These are phyloP conservation scores for Pterostichus niger DNA, from an alignment of 2,888 invertebrate genomes.

Conservation along the genomic window DNA sequence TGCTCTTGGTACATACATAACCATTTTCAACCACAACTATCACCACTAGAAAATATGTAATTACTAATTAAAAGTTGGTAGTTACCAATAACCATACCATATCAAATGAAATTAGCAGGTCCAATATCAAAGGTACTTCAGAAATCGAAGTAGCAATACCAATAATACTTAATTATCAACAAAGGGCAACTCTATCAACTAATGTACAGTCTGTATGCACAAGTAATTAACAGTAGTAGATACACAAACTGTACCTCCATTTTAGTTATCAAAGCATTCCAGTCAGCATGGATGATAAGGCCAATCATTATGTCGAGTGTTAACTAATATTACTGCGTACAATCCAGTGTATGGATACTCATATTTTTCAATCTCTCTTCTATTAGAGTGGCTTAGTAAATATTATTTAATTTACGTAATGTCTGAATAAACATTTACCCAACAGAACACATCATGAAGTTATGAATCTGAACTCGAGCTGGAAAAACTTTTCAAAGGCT, in stretches of 20 bases:
- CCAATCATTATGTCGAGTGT: slow-evolving; percentile 9
- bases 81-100: slow-evolving; percentile 1
- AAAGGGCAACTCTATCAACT: slow-evolving; percentile 23
- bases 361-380: background rate
- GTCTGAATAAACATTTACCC: slow-evolving; percentile 1
- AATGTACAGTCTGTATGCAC: slow-evolving; percentile 23
- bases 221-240: slow-evolving; percentile 38
- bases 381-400: background rate
- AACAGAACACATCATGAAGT: slow-evolving; percentile 2
- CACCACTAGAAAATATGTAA: too few relatives aligned
- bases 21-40: too few relatives aligned
- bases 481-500: too few relatives aligned
- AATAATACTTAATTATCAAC: slow-evolving; percentile 41
- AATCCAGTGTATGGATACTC: background rate
- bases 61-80: slow-evolving; percentile 1
- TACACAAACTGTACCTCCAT: slow-evolving; percentile 12
- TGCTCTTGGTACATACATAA: too few relatives aligned
- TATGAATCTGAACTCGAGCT: background rate
- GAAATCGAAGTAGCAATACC: slow-evolving; percentile 16
- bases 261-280: slow-evolving; percentile 41
- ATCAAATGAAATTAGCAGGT: slow-evolving; percentile 14
- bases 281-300: slow-evolving; percentile 2
- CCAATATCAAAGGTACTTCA: slow-evolving; percentile 14
- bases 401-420: slow-evolving; percentile 24
- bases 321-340: background rate